Conservation (phyloP, 2,113 vertebrate genomes). For the Oreochromis aureus region DNA sequence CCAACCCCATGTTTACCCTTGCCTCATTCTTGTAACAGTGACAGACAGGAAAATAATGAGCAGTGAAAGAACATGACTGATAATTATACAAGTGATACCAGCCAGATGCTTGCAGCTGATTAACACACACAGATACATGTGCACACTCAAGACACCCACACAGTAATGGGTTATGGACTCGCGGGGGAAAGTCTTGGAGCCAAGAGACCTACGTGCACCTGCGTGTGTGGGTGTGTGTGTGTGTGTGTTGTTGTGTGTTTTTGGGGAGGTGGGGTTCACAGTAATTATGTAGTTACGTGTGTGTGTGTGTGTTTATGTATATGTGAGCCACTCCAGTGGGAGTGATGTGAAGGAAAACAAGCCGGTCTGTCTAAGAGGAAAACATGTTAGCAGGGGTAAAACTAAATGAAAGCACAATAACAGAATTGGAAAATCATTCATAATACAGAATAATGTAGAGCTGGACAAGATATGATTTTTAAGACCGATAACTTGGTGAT, state of each 20-base stretch:
- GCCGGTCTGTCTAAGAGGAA: background rate
- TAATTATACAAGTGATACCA: slow-evolving; percentile 30
- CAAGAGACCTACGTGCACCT: background rate
- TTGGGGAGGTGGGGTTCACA: background rate
- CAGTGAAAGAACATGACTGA: background rate
- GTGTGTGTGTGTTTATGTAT: background rate
- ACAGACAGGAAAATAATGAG: slow-evolving; percentile 5
- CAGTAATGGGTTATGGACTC: background rate
- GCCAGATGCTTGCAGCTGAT: slow-evolving; percentile 35
- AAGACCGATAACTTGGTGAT: background rate
- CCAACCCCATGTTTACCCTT: background rate
- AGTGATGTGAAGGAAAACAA: background rate
- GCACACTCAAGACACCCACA: background rate
- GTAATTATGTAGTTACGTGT: background rate
- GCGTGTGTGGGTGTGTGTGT: background rate
- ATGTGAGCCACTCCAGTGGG: background rate
- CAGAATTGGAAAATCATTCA: background rate
- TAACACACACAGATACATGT: background rate
- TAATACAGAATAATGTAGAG: background rate
- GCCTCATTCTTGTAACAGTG: background rate
- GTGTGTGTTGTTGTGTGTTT: background rate
- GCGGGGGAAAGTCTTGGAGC: background rate
- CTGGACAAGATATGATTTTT: background rate
- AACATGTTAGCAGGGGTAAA: background rate
- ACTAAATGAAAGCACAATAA: background rate